Evolutionary conservation across 2,797 vertebrate species (phyloP), one percentile per base, ranked within the genome.

Genomic region (Telmatherina bonti): DNA sequence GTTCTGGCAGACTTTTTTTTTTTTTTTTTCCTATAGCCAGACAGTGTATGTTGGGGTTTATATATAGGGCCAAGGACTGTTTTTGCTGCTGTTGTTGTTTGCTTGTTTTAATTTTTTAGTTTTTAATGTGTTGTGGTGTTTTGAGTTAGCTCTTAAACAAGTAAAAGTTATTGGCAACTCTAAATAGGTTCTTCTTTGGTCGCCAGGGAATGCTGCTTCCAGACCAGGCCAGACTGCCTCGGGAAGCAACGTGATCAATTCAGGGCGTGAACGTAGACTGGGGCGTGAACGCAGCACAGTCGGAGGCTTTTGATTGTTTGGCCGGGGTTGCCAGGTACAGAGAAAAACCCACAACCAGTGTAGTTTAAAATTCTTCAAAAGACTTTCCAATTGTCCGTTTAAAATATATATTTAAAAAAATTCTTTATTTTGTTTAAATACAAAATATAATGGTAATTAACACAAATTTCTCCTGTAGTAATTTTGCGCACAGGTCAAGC

Each of bases 311-410:
- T 51, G 70, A 66, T 68, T 79, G 31, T 58, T 57, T 18, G 47
- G 27, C n/a, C 6, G 0, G 38, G 77, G 62, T 88, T 91, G 91
- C 90, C 91, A 92, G 81, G 30, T 88, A 1, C 33, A 18, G 12
- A 2, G 8, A 22, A 72, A 80, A 79, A 59, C 30, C 59, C 68
- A 36, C 73, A 29, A 12, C 69, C 77, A 53, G 31, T 6, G 18
- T 24, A 4, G 30, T 26, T 52, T 31, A 9, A 15, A 29, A 24
- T 24, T 31, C 13, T 47, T 22, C n/a, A 3, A 47, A 47, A 22
- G 20, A 4, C 45, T 10, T 47, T 22, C 1, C n/a, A 22, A 47
- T 22, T 0, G 30, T 13, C 16, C n/a, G 8, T 47, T 60, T 51
- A 27, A 0, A 0, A 26, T 27, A n/a, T 0, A 13, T 13, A 38